A percentile compares a stretch with the other conserved stretches of the same genome.
These are phyloP conservation scores for Macropodus opercularis DNA, from an alignment of 2,797 vertebrate species.

Conservation along the genomic window DNA sequence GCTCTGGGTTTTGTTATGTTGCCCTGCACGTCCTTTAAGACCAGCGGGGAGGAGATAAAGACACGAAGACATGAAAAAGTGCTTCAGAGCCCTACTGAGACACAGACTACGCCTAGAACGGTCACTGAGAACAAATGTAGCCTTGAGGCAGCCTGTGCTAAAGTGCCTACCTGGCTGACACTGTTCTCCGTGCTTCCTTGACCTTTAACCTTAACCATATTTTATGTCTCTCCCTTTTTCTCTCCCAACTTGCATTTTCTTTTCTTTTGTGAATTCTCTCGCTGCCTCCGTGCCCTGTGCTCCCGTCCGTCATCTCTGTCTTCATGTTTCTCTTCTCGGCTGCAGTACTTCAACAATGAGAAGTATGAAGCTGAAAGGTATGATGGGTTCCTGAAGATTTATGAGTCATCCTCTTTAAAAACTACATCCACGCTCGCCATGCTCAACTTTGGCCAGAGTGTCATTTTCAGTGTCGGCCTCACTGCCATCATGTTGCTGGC, in stretches of 20 bases:
- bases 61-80: conserved; percentile 59
- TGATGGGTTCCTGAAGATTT: conserved; percentile 90
- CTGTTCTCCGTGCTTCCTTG: conserved; percentile 57
- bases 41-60: conserved; percentile 56
- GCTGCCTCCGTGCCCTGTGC: conserved; percentile 27
- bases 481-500: conserved; percentile 94
- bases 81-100: conserved; percentile 58
- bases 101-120: conserved; percentile 50
- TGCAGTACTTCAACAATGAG: conserved; percentile 98
- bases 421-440: conserved; percentile 93
- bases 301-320: conserved; percentile 11
- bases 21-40: conserved; percentile 47
- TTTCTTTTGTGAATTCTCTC: conserved; percentile 40
- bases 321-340: conserved; percentile 34
- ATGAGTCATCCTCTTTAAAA: conserved; percentile 94
- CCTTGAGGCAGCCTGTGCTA: conserved; percentile 55
- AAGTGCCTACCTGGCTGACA: conserved; percentile 58
- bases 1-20: conserved; percentile 44
- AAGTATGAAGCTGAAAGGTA: conserved; percentile 95
- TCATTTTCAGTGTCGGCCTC: conserved; percentile 93
- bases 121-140: conserved; percentile 68
- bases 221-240: conserved; percentile 46
- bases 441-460: conserved; percentile 96
- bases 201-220: conserved; percentile 61
- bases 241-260: conserved; percentile 28